A percentile compares a stretch with the other conserved stretches of the same genome.
These are phyloP conservation scores for Trichopoda pennipes DNA, from an alignment of 2,888 invertebrate species.

Conservation along the genomic window DNA sequence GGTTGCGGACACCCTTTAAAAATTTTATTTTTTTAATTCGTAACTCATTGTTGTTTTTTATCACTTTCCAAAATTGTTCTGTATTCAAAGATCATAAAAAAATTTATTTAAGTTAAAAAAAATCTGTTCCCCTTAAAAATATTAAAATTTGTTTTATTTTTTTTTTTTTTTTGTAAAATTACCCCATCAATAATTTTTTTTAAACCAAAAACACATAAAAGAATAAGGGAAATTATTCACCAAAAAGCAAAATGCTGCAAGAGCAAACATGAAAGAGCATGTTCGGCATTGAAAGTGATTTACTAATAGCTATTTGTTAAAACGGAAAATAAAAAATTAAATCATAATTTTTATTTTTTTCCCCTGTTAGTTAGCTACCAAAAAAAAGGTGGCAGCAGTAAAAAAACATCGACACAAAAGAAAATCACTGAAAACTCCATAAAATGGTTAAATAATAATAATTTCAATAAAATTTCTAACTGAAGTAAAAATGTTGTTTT, in stretches of 20 bases:
- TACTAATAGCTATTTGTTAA: conserved; percentile 1
- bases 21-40: no score
- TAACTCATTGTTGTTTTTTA: neutral
- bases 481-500: no score
- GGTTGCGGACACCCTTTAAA: no score
- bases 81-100: no score
- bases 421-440: neutral
- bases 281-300: conserved; percentile 3
- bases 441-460: no score
- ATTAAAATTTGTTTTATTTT: neutral
- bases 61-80: neutral
- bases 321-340: conserved; percentile 4
- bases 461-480: no score
- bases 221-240: no score
- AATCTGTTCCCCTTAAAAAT: neutral
- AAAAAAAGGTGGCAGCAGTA: neutral
- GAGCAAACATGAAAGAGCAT: neutral
- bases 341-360: conserved; percentile 8
- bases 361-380: neutral
- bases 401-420: neutral
- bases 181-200: no score
- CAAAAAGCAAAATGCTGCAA: no score
- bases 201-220: neutral
- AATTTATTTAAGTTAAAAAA: neutral
- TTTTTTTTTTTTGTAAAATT: neutral